Conservation (phyloP, 2,113 vertebrate genomes). For the Poeciliopsis occidentalis region DNA sequence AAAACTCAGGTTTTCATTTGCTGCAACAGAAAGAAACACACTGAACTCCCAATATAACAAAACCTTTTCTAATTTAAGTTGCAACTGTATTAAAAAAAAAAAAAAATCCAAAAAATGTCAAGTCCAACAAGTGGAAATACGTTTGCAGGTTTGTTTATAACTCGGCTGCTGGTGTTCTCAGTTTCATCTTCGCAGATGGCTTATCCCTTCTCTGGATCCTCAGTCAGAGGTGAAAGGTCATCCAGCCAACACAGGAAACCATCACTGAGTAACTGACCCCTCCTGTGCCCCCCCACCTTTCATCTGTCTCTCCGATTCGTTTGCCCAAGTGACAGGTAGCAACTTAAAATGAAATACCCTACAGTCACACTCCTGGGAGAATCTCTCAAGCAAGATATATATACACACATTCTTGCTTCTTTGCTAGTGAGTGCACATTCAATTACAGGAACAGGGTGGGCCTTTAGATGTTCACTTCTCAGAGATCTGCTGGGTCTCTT, state of each 20-base stretch:
- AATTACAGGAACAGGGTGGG: conserved; percentile 68
- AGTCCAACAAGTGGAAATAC: conserved; percentile 1
- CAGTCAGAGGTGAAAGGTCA: conserved; percentile 66
- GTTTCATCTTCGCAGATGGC: conserved; percentile 68
- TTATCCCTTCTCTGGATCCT: conserved; percentile 63
- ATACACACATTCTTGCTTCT: conserved; percentile 46
- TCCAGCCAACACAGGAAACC: conserved; percentile 73
- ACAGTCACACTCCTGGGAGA: conserved; percentile 60
- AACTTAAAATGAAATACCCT: conserved; percentile 75
- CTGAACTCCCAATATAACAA: too few relatives aligned
- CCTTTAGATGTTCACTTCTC: conserved; percentile 68
- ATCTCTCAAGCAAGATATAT: conserved; percentile 58
- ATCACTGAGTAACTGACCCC: conserved; percentile 72
- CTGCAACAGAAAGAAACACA: too few relatives aligned
- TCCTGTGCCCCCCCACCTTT: conserved; percentile 71
- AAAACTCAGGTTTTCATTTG: too few relatives aligned
- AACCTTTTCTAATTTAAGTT: too few relatives aligned
- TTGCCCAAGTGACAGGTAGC: conserved; percentile 71
- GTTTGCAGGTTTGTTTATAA: conserved; percentile 18
- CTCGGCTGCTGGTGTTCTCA: conserved; percentile 39
- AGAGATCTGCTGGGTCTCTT: conserved; percentile 55
- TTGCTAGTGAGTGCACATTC: conserved; percentile 69
- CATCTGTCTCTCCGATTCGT: conserved; percentile 80
- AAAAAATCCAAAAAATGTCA: conserved; percentile 4
- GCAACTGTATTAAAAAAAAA: neutral